These are phyloP conservation scores for Lanius collurio DNA, from an alignment of 2,113 vertebrate species.

Conservation along the genomic window DNA sequence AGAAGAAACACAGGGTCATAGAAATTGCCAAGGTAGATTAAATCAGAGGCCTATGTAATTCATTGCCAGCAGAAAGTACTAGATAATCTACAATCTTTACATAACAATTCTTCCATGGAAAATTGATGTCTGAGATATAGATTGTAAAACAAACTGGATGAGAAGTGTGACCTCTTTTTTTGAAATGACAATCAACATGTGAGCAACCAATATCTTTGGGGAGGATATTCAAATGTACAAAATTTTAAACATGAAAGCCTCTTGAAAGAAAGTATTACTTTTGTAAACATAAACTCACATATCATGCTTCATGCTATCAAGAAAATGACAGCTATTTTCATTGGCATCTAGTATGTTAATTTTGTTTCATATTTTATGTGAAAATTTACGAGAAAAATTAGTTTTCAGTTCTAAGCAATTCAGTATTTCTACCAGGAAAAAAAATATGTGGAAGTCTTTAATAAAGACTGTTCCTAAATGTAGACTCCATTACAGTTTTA, in stretches of 20 bases:
- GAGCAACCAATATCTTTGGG: neutral
- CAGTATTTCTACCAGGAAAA: neutral
- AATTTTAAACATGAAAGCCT: neutral
- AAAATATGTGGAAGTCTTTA: neutral
- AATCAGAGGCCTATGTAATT: neutral
- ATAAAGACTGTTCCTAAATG: neutral
- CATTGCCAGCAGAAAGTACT: neutral
- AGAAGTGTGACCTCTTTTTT: neutral
- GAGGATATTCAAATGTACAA: neutral
- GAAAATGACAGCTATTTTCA: neutral
- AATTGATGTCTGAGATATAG: neutral
- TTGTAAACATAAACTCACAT: neutral
- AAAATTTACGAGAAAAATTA: neutral
- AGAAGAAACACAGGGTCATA: neutral
- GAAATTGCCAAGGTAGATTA: neutral
- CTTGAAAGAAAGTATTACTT: neutral
- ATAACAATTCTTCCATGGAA: neutral
- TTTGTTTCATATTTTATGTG: neutral
- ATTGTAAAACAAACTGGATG: neutral
- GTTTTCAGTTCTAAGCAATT: neutral
- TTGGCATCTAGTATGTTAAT: neutral
- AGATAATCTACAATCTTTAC: neutral
- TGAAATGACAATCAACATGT: neutral
- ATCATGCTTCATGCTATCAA: neutral
- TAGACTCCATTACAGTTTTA: neutral